A percentile compares a stretch with the other conserved stretches of the same genome.
Conservation (phyloP, 2,797 vertebrate genomes). For the Rhinogobio ventralis region DNA sequence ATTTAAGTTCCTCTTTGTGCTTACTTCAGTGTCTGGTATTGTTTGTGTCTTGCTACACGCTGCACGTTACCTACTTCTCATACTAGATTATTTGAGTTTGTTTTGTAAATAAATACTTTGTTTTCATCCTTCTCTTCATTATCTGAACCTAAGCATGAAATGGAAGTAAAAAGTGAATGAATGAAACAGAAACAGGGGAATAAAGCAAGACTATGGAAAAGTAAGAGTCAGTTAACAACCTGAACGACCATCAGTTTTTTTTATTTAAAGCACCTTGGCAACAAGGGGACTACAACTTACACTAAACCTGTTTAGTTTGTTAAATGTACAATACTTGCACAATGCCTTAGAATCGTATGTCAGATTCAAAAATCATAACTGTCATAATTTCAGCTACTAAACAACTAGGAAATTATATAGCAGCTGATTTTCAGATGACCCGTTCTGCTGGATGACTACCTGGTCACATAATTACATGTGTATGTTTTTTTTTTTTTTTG, state of each 20-base stretch:
- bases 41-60: no score
- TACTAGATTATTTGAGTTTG: no score
- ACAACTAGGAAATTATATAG: neutral
- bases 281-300: neutral
- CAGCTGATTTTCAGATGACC: neutral
- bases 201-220: no score
- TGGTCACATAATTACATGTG: constrained; percentile 24
- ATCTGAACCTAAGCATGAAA: neutral
- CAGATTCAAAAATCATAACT: neutral
- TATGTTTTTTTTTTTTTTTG: no score
- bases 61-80: no score
- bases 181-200: neutral
- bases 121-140: no score
- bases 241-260: neutral
- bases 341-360: neutral
- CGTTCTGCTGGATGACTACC: neutral
- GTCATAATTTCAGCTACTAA: neutral
- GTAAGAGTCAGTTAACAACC: neutral
- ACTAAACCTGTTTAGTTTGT: neutral
- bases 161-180: neutral
- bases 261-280: neutral
- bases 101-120: no score
- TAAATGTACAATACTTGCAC: neutral
- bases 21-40: no score
- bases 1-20: no score